phyloP scores from a whole-genome alignment of 1,140 invertebrate species.

The Prorops nasuta region DNA sequence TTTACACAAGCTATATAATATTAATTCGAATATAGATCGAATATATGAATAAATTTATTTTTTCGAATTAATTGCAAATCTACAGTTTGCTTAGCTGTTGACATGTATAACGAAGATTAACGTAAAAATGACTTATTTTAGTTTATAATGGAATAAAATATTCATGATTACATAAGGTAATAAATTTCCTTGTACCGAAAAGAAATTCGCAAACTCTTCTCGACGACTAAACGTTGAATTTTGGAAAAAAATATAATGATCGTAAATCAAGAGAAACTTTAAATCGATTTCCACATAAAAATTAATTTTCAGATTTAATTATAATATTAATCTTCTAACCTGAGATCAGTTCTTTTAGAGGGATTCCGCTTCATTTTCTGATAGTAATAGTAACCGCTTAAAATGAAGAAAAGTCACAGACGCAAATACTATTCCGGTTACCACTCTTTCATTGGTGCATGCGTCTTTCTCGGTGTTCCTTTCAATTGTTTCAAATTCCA shows the following conservation, averaged over 20 bases:
- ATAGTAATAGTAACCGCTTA: conserved; percentile 29
- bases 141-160: conserved; percentile 45
- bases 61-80: too few relatives aligned
- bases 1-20: too few relatives aligned
- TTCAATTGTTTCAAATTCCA: conserved; percentile 7
- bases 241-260: conserved; percentile 48
- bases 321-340: too few relatives aligned
- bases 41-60: too few relatives aligned
- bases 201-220: conserved; percentile 10
- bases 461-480: neutral
- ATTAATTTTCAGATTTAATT: too few relatives aligned
- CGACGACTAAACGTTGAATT: conserved; percentile 42
- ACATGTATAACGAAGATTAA: too few relatives aligned
- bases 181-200: conserved; percentile 26
- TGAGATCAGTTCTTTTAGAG: conserved; percentile 28
- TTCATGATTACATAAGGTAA: conserved; percentile 47
- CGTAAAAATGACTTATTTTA: too few relatives aligned
- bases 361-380: conserved; percentile 26
- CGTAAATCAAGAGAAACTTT: conserved; percentile 7
- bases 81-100: too few relatives aligned
- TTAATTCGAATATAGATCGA: too few relatives aligned
- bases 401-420: conserved; percentile 13
- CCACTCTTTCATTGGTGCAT: neutral
- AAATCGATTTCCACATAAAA: too few relatives aligned
- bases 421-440: conserved; percentile 21